Conservation (phyloP, 2,888 invertebrate genomes). For the Pheosia gnoma region DNA sequence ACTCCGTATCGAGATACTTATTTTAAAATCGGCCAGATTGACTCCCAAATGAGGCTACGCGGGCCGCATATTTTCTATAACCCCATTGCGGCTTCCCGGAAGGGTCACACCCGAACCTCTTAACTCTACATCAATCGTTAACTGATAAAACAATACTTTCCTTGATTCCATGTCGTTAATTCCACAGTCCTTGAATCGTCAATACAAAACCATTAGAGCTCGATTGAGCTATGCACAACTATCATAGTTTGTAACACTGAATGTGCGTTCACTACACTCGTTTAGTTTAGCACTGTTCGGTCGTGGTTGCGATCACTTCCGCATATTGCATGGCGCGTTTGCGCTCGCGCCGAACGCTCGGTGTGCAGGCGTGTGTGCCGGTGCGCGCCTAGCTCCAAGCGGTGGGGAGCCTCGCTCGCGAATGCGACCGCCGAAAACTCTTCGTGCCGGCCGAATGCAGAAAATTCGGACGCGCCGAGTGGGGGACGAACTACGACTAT, state of each 20-base stretch:
- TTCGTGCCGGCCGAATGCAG: conserved; percentile 80
- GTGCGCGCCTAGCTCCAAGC: conserved; percentile 69
- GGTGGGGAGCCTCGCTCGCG: conserved; percentile 79
- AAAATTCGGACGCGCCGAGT: conserved; percentile 82
- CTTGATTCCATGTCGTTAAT: conserved; percentile 78
- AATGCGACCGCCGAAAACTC: conserved; percentile 83
- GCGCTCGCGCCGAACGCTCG: conserved; percentile 56
- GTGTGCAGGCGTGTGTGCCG: conserved; percentile 55
- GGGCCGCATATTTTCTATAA: conserved; percentile 45
- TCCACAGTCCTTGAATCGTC: conserved; percentile 74
- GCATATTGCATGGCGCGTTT: conserved; percentile 75
- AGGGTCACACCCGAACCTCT: conserved; percentile 42
- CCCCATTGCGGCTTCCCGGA: conserved; percentile 51
- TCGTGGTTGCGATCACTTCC: conserved; percentile 76
- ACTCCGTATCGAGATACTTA: conserved; percentile 59
- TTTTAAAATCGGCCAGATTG: conserved; percentile 53
- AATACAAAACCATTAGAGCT: conserved; percentile 74
- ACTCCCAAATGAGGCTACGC: conserved; percentile 59
- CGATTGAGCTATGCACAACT: conserved; percentile 71
- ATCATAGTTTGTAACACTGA: conserved; percentile 79
- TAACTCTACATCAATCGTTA: conserved; percentile 17
- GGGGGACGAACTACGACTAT: conserved; percentile 83
- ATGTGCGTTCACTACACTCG: conserved; percentile 73
- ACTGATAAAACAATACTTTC: conserved; percentile 73
- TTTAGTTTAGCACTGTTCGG: conserved; percentile 54